Evolutionary conservation across 2,888 invertebrate species (phyloP).

Genomic region (Euplagia quadripunctaria): DNA sequence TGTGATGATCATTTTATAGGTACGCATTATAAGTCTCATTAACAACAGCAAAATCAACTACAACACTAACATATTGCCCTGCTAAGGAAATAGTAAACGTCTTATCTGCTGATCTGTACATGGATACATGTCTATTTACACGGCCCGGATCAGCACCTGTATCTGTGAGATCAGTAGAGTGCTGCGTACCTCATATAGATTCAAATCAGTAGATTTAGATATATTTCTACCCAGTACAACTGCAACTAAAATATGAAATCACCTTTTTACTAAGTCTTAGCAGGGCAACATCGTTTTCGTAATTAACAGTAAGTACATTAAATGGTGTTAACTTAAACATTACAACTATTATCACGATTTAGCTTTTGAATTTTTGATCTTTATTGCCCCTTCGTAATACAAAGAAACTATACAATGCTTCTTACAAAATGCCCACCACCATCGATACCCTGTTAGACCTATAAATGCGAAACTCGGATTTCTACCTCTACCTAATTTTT

Average conservation of each 20-base stretch:
- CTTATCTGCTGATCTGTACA: too few species aligned
- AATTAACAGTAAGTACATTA: background rate
- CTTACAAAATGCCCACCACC: slow-evolving; percentile 95
- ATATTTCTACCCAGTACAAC: too few species aligned
- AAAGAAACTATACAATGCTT: slow-evolving; percentile 91
- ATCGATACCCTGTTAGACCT: slow-evolving; percentile 91
- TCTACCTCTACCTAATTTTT: slow-evolving; percentile 85
- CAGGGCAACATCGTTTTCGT: background rate
- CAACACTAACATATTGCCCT: too few species aligned
- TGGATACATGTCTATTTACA: too few species aligned
- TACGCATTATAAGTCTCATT: background rate
- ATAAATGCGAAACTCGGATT: slow-evolving; percentile 90
- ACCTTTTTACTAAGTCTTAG: too few species aligned
- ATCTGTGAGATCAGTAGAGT: too few species aligned
- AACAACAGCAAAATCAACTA: background rate
- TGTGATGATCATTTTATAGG: background rate
- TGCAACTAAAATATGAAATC: too few species aligned
- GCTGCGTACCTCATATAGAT: too few species aligned
- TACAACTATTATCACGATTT: slow-evolving; percentile 46
- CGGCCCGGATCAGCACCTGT: too few species aligned
- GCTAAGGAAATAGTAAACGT: too few species aligned
- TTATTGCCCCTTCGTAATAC: slow-evolving; percentile 65
- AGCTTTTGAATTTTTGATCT: slow-evolving; percentile 58
- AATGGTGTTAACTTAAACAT: background rate
- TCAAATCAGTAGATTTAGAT: too few species aligned